Evolutionary conservation across 2,888 invertebrate genomes (phyloP), one percentile per base, ranked within the genome.

Genomic region (Frankliniella fusca): DNA sequence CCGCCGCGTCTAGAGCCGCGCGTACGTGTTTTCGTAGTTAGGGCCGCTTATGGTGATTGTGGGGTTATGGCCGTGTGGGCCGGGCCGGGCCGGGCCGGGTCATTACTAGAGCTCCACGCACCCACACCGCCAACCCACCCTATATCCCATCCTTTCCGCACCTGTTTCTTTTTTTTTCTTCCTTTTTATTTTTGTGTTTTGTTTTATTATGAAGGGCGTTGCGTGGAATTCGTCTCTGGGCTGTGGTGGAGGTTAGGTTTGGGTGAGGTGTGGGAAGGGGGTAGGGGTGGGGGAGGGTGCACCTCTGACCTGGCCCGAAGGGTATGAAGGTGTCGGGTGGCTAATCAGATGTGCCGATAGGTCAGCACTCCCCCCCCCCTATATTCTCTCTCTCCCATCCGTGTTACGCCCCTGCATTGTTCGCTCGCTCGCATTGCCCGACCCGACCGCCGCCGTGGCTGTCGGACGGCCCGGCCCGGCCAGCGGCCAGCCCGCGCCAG

Each of bases 1-100:
- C n/a, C n/a, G n/a, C n/a, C n/a, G n/a, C n/a, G n/a, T n/a, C n/a
- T n/a, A n/a, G n/a, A 38, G 38, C 38, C 3, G 61, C 61, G 15
- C 61, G 18, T 76, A 27, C 70, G 70, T 76, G 70, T 76, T 76
- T 76, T 76, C 27, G 70, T 76, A 76, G 70, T 76, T 76, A 76
- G 70, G 70, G 70, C 70, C 70, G 70, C 70, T 76, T 76, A 76
- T 76, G 70, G 70, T 76, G 70, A 76, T 76, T 76, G 70, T 76
- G 70, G 70, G 70, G 70, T 76, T 76, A 76, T 76, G 27, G 70
- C 70, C 27, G 70, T 76, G 70, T 61, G 61, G 61, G 20, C 61
- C 61, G 61, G 12, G 20, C 18, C 61, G 54, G 54, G 15, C 15
- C 61, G 70, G 65, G n/a, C 70, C 23, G 23, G 70, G 38, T 38